Conservation (phyloP, 2,113 vertebrate species). For the Trichechus manatus region DNA sequence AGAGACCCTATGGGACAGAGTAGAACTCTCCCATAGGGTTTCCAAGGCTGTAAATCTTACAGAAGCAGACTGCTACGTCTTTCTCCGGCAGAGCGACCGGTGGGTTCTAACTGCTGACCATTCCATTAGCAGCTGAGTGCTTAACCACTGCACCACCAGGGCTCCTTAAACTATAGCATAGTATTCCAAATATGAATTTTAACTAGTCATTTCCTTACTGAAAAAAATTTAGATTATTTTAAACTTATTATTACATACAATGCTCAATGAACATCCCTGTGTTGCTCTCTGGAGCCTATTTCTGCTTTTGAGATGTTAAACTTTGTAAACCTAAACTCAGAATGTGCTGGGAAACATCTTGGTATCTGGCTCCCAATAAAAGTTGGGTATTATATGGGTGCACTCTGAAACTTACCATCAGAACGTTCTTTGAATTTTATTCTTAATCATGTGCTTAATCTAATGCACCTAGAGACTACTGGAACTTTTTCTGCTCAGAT, state of each 20-base stretch:
- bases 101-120: background rate
- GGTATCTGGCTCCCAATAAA: constrained; percentile 5
- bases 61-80: background rate
- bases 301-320: constrained; percentile 13
- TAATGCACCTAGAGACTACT: constrained; percentile 68
- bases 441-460: constrained; percentile 79
- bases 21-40: background rate
- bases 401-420: constrained; percentile 46
- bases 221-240: background rate
- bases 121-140: background rate
- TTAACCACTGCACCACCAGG: background rate
- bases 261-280: background rate
- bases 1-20: background rate
- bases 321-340: background rate
- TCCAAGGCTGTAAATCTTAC: background rate
- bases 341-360: background rate
- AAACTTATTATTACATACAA: background rate
- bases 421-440: constrained; percentile 69
- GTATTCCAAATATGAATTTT: background rate
- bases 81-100: background rate
- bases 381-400: background rate
- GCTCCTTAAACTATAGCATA: background rate
- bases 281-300: background rate
- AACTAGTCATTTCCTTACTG: background rate
- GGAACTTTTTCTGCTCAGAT: constrained; percentile 78